Evolutionary conservation across 2,797 vertebrate genomes (phyloP), one percentile per base, ranked within the genome.

Genomic region (Benthosema pterotum): DNA sequence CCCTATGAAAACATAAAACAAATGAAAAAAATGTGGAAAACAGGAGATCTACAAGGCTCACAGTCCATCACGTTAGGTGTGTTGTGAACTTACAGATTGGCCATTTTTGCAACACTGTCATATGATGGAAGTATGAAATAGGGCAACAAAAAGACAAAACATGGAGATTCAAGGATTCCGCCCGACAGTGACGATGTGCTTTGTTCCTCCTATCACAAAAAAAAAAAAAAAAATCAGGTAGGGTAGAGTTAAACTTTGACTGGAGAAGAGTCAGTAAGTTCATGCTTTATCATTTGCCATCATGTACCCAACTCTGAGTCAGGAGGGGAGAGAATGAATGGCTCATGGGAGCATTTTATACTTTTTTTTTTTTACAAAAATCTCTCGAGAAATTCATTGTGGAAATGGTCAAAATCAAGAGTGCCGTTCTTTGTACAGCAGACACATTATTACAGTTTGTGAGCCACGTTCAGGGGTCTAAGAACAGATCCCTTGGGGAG

Each of bases 171-270:
- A 38, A 38, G 32, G 32, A 38, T 38, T 38, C 32, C 32, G 9
- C 8, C 32, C 32, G 32, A 38, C 32, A 38, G 32, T 38, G 32
- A 38, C 32, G 8, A 38, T 77, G 57, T 65, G 67, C 14, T 60
- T n/a, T 69, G 45, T 68, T 83, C 69, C 65, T 71, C 70, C 3
- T 12, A 54, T 76, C 70, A 71, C 65, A 65, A n/a, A n/a, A n/a
- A n/a, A n/a, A n/a, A n/a, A n/a, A 53, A 59, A 61, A 68, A 54
- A 46, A 43, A 0, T 63, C 43, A 48, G 56, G 73, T 19, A 64
- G 55, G 56, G 71, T 19, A 64, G 55, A 57, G 47, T 69, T 71
- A 59, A 52, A 46, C 57, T 50, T 74, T 2, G 45, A 74, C 22
- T 46, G 38, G 61, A 67, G 13, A 28, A 61, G 48, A 60, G 67